Evolutionary conservation across 2,888 invertebrate species (phyloP).

Genomic region (Diplolepis rosae): DNA sequence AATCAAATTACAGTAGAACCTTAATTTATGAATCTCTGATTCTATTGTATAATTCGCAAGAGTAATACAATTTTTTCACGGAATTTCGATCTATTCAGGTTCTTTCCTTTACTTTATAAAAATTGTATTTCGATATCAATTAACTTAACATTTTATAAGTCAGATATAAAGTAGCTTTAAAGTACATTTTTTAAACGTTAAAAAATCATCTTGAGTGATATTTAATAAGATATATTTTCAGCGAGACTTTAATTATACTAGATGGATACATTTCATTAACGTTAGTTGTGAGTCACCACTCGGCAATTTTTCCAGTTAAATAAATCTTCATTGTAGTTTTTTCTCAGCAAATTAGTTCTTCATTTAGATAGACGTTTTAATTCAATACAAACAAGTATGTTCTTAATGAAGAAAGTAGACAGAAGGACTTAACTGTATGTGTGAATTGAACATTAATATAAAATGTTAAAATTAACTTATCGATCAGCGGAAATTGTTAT

Average conservation of each 20-base stretch:
- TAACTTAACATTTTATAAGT: too few relatives aligned
- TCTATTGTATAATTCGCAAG: conserved; percentile 29
- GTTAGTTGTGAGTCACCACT: not conserved
- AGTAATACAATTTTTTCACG: not conserved
- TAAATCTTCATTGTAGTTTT: not conserved
- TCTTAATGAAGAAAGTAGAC: not conserved
- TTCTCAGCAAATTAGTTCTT: not conserved
- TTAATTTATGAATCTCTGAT: conserved; percentile 27
- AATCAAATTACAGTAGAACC: conserved; percentile 30
- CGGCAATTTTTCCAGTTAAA: not conserved
- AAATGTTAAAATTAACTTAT: not conserved
- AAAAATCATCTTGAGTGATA: too few relatives aligned
- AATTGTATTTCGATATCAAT: too few relatives aligned
- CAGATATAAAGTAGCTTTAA: too few relatives aligned
- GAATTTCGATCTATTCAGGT: not conserved
- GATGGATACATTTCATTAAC: conserved; percentile 1
- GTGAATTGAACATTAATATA: not conserved
- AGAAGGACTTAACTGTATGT: not conserved
- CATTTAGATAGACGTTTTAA: not conserved
- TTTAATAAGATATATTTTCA: too few relatives aligned
- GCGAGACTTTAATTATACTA: not conserved
- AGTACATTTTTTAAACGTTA: too few relatives aligned
- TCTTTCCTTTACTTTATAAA: too few relatives aligned
- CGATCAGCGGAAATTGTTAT: conserved; percentile 29
- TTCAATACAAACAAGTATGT: not conserved